Conservation (phyloP, 2,797 vertebrate genomes). For the Pseudomugil tenellus region DNA sequence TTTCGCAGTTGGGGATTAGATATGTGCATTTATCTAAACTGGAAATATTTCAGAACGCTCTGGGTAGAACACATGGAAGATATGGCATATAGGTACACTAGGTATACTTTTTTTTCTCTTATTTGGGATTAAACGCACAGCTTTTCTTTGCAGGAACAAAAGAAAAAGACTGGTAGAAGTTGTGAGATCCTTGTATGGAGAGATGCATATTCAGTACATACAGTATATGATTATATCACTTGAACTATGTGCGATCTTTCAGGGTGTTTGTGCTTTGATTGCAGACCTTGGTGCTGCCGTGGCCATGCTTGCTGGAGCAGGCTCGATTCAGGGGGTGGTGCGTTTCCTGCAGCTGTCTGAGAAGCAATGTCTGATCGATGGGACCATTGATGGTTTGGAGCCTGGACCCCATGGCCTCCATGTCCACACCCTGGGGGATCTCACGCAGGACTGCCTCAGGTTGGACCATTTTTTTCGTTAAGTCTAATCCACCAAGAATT, state of each 20-base stretch:
- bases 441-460: conserved; percentile 87
- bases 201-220: too few species aligned
- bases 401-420: conserved; percentile 90
- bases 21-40: too few species aligned
- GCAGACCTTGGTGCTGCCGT: conserved; percentile 86
- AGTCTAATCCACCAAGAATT: neutral
- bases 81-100: too few species aligned
- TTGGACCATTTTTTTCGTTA: conserved; percentile 33
- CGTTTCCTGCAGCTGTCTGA: conserved; percentile 88
- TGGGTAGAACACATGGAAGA: too few species aligned
- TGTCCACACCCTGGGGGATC: conserved; percentile 88
- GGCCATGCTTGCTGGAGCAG: conserved; percentile 83
- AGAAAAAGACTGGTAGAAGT: too few species aligned
- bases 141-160: too few species aligned
- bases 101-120: too few species aligned
- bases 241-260: neutral
- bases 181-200: too few species aligned
- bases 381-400: conserved; percentile 87
- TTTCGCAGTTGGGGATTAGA: too few species aligned
- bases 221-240: too few species aligned
- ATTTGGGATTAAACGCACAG: too few species aligned
- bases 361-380: conserved; percentile 87
- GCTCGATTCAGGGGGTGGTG: conserved; percentile 85
- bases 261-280: neutral
- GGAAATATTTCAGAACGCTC: too few species aligned